A percentile compares a stretch with the other conserved stretches of the same genome.
phyloP scores from a whole-genome alignment of 1,140 invertebrate species.

The Tetramorium simillimum region DNA sequence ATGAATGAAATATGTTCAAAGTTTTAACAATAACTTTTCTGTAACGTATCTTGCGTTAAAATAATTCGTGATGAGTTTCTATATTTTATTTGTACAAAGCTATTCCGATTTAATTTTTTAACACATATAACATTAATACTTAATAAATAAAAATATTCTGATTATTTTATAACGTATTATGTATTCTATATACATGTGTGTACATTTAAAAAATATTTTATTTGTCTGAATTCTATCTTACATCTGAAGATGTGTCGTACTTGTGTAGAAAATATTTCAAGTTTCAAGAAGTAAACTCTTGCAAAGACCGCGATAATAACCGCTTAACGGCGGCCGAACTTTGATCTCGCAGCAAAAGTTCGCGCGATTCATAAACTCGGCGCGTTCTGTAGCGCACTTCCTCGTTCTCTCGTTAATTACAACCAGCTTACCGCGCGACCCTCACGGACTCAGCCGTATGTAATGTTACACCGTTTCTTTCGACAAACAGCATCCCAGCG shows the following conservation, averaged over 20 bases:
- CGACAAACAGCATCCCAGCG: conserved; percentile 10
- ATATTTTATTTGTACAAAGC: background rate
- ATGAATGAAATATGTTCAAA: background rate
- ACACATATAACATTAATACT: background rate
- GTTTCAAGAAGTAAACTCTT: background rate
- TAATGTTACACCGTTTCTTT: conserved; percentile 44
- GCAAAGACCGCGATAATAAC: background rate
- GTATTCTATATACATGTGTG: no score
- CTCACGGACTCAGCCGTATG: conserved; percentile 20
- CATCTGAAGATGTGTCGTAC: background rate
- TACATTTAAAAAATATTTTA: background rate
- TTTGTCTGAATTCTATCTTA: background rate
- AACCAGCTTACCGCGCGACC: conserved; percentile 49
- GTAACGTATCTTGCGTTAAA: background rate
- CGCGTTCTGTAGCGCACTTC: conserved; percentile 64
- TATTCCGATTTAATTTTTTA: background rate
- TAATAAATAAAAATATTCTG: background rate
- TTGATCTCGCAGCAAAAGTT: conserved; percentile 34
- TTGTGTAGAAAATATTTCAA: background rate
- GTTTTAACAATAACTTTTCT: background rate
- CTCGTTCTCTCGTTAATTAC: conserved; percentile 73
- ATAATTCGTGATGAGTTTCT: background rate
- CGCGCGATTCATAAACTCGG: conserved; percentile 38
- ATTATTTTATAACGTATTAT: background rate
- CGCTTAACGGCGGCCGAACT: conserved; percentile 24